A percentile compares a stretch with the other conserved stretches of the same genome.
Conservation (phyloP, 2,888 invertebrate species). For the Ecliptopera silaceata region DNA sequence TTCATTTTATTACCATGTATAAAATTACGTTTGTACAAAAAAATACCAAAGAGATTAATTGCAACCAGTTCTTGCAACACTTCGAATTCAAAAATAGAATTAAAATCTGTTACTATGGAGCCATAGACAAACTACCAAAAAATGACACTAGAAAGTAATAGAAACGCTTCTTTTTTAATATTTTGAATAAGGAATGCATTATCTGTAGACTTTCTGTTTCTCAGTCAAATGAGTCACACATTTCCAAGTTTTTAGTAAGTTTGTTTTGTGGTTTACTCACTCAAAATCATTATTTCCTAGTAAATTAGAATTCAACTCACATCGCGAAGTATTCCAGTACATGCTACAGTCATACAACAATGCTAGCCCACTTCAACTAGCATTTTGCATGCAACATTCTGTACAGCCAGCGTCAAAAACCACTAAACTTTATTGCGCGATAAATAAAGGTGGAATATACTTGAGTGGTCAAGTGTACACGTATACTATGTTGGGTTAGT, state of each 20-base stretch:
- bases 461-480: conserved; percentile 19
- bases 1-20: too few relatives aligned
- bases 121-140: too few relatives aligned
- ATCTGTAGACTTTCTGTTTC: too few relatives aligned
- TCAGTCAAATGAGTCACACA: neutral
- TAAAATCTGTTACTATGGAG: too few relatives aligned
- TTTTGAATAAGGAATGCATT: neutral
- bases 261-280: conserved; percentile 13
- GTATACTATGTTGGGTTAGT: neutral
- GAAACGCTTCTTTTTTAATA: neutral
- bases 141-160: too few relatives aligned
- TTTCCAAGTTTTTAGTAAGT: neutral
- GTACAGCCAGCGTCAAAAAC: conserved; percentile 28
- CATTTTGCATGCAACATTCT: conserved; percentile 63
- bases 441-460: conserved; percentile 18
- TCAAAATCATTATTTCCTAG: conserved; percentile 29
- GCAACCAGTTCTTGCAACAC: too few relatives aligned
- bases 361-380: conserved; percentile 45
- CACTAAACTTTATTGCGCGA: conserved; percentile 1
- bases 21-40: too few relatives aligned
- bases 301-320: conserved; percentile 36
- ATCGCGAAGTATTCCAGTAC: conserved; percentile 34
- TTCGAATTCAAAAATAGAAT: too few relatives aligned
- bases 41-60: too few relatives aligned
- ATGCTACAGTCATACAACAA: conserved; percentile 40